Evolutionary conservation across 1,140 invertebrate genomes (phyloP).

Genomic region (Drosophila melanica): DNA sequence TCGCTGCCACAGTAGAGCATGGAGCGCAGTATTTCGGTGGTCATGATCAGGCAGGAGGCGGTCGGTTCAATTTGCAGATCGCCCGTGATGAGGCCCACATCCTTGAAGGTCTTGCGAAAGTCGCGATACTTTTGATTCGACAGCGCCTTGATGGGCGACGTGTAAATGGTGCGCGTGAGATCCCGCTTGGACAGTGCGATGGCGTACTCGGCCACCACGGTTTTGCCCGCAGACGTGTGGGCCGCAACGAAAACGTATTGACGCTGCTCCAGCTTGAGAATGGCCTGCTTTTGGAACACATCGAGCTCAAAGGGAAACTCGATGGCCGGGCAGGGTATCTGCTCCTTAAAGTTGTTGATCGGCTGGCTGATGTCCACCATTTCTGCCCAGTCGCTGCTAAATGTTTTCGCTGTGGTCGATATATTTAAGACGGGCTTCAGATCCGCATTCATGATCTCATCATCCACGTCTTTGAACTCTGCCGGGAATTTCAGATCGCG

Average conservation of each 20-base stretch:
- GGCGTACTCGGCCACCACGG: constrained; percentile 99
- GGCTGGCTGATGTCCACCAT: constrained; percentile 92
- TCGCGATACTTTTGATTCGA: constrained; percentile 99
- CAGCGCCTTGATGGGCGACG: constrained; percentile 99
- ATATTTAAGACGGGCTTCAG: constrained; percentile 86
- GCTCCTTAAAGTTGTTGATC: constrained; percentile 92
- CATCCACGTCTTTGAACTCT: constrained; percentile 73
- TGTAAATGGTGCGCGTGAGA: constrained; percentile 98
- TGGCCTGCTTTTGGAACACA: constrained; percentile 98
- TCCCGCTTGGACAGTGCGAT: constrained; percentile 96
- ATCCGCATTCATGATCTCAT: constrained; percentile 76
- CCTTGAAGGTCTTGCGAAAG: constrained; percentile 96
- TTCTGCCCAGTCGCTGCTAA: constrained; percentile 92
- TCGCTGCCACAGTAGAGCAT: constrained; percentile 99
- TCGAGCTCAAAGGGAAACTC: constrained; percentile 97
- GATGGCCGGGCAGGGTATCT: constrained; percentile 93
- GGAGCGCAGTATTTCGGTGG: constrained; percentile 98
- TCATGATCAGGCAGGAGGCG: constrained; percentile 99
- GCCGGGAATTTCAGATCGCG: constrained; percentile 33
- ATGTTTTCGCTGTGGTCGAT: constrained; percentile 79
- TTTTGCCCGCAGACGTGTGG: constrained; percentile 99
- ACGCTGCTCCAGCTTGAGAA: constrained; percentile 96
- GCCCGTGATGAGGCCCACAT: constrained; percentile 97
- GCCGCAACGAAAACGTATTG: constrained; percentile 99
- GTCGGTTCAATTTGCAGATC: constrained; percentile 98